Conservation (phyloP, 2,797 vertebrate species). For the Trachurus trachurus region DNA sequence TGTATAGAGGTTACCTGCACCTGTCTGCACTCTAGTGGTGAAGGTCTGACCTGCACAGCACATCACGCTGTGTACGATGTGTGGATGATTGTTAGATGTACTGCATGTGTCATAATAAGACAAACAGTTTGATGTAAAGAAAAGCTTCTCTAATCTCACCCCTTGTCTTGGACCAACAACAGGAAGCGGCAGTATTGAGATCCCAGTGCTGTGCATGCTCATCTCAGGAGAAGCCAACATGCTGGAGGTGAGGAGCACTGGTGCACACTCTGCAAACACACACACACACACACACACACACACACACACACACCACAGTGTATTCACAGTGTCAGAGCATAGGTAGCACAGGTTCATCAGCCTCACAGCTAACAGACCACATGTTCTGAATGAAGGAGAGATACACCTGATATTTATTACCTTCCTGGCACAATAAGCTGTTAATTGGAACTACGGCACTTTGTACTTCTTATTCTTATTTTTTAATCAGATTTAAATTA, state of each 20-base stretch:
- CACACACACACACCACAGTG: neutral
- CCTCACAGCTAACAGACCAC: no score
- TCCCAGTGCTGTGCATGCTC: constrained; percentile 91
- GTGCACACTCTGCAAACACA: neutral
- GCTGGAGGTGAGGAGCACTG: constrained; percentile 83
- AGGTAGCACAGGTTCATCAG: no score
- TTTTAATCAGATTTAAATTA: no score
- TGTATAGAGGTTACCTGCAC: no score
- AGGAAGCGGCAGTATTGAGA: constrained; percentile 91
- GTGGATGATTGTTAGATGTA: no score
- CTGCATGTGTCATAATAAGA: neutral
- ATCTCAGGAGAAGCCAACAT: constrained; percentile 86
- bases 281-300: neutral
- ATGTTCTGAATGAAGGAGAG: no score
- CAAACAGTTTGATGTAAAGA: neutral
- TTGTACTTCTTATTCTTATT: no score
- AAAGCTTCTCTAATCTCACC: neutral
- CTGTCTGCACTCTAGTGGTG: neutral
- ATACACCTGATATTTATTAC: no score
- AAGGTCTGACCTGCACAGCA: neutral
- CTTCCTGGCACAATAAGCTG: no score
- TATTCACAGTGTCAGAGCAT: neutral
- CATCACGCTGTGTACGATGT: no score
- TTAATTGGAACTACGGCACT: no score
- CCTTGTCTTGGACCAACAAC: constrained; percentile 18